Evolutionary conservation across 2,888 invertebrate species (phyloP).

Genomic region (Deilephila porcellus): DNA sequence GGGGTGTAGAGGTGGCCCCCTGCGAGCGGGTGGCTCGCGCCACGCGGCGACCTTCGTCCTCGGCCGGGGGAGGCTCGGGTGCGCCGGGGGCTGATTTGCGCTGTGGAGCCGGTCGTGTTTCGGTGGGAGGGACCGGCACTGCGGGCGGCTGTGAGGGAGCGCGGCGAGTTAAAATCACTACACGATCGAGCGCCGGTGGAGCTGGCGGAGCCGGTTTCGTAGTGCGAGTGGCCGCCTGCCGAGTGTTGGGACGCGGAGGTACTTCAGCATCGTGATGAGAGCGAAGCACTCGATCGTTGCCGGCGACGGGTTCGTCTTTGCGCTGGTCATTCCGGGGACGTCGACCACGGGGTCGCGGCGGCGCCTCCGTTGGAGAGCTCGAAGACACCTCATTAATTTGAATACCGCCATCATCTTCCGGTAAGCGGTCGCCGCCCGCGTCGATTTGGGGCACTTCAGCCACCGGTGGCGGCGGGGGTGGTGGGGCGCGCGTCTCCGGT

Average conservation of each 20-base stretch:
- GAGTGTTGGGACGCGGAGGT: constrained; percentile 62
- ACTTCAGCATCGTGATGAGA: constrained; percentile 71
- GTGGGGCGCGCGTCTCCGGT: constrained; percentile 39
- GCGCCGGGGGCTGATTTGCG: constrained; percentile 43
- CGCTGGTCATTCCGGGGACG: constrained; percentile 53
- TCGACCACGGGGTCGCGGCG: constrained; percentile 62
- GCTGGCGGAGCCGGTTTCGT: constrained; percentile 39
- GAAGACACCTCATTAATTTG: constrained; percentile 89
- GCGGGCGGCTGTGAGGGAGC: constrained; percentile 48
- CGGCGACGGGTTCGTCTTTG: constrained; percentile 50
- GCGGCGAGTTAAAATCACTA: constrained; percentile 69
- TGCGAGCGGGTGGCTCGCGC: constrained; percentile 57
- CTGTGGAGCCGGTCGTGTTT: constrained; percentile 37
- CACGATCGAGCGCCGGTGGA: constrained; percentile 58
- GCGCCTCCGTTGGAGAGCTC: constrained; percentile 81
- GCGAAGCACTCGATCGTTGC: constrained; percentile 73
- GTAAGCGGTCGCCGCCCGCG: constrained; percentile 33
- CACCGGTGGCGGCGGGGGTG: constrained; percentile 31
- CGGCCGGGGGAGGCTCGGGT: constrained; percentile 41
- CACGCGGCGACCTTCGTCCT: constrained; percentile 45
- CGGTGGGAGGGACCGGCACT: constrained; percentile 31
- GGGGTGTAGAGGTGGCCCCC: constrained; percentile 49
- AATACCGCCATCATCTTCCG: constrained; percentile 74
- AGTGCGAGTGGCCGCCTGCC: constrained; percentile 55
- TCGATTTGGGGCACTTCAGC: constrained; percentile 36